These are phyloP conservation scores for Tiliacea citrago DNA, from an alignment of 2,888 invertebrate species.

Conservation along the genomic window DNA sequence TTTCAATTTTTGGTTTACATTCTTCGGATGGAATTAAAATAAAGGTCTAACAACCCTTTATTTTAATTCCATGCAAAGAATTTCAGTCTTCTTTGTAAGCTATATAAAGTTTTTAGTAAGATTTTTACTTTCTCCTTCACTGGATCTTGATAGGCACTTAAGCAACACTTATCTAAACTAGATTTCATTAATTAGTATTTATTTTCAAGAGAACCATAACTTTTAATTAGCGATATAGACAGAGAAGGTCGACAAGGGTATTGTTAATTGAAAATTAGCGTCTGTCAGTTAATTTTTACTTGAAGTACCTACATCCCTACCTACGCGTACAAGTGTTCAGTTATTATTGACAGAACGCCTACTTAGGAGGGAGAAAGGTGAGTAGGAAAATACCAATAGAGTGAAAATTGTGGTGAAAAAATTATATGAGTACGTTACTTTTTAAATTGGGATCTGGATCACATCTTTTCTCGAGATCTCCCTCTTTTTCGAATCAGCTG, in stretches of 20 bases:
- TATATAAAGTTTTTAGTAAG: not conserved
- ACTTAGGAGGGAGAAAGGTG: not conserved
- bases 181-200: slow-evolving; percentile 28
- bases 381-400: not conserved
- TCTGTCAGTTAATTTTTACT: slow-evolving; percentile 19
- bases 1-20: not conserved
- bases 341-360: not conserved
- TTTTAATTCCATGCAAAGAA: slow-evolving; percentile 9
- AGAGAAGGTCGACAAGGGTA: slow-evolving; percentile 15
- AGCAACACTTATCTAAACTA: slow-evolving; percentile 24
- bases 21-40: not conserved
- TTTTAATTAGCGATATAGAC: slow-evolving; percentile 29
- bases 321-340: not conserved
- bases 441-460: not conserved
- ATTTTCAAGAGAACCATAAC: slow-evolving; percentile 5
- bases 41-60: not conserved
- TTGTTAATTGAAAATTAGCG: slow-evolving; percentile 26
- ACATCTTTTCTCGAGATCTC: not conserved
- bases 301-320: too few species aligned
- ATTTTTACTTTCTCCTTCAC: slow-evolving; percentile 5
- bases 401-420: not conserved
- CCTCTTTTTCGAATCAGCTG: not conserved
- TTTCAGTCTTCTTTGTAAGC: not conserved
- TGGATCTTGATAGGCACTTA: not conserved
- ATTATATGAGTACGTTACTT: not conserved